These are phyloP conservation scores for Malurus cyaneus DNA, from an alignment of 2,113 vertebrate genomes.

Conservation along the genomic window DNA sequence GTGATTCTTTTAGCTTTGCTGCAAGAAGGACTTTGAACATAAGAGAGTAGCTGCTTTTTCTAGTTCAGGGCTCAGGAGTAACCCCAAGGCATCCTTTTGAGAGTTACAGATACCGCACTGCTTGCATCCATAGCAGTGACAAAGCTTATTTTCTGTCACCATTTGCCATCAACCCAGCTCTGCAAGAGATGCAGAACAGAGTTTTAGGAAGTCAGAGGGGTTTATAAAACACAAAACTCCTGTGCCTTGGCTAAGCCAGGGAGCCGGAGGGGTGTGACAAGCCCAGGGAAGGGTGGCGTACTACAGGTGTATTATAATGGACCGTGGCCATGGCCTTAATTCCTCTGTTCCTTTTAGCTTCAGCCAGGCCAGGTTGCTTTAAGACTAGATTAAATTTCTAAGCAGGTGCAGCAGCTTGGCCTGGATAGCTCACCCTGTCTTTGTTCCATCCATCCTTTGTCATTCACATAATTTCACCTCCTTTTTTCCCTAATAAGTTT, in stretches of 20 bases:
- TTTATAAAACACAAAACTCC: background rate
- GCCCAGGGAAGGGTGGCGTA: accelerated
- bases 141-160: background rate
- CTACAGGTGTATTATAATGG: background rate
- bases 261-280: background rate
- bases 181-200: background rate
- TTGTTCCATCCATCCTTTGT: background rate
- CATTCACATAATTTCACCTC: background rate
- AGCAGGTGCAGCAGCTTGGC: conserved; percentile 31
- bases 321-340: background rate
- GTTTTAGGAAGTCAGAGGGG: background rate
- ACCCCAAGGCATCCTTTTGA: background rate
- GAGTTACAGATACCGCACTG: accelerated
- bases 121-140: background rate
- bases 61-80: background rate
- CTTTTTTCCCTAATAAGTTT: background rate
- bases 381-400: conserved; percentile 45
- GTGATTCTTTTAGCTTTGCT: background rate
- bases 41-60: background rate
- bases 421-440: background rate
- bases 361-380: background rate
- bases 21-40: background rate
- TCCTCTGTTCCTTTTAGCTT: background rate
- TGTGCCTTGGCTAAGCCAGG: accelerated
- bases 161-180: background rate